Conservation (phyloP, 2,888 invertebrate genomes). For the Agapostemon virescens region DNA sequence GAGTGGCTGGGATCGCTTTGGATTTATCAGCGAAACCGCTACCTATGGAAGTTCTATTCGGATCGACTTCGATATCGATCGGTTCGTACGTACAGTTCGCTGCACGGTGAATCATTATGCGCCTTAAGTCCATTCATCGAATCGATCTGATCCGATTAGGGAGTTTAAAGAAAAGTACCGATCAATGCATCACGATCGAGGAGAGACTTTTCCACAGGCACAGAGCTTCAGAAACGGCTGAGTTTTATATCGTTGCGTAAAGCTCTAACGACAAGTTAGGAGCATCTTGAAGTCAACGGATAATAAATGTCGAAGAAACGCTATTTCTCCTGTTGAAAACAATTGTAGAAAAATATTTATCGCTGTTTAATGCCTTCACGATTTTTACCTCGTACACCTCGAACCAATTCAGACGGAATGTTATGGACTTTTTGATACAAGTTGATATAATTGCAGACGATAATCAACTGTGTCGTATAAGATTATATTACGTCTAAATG, state of each 20-base stretch:
- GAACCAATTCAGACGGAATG: no score
- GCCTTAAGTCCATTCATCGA: conserved; percentile 2
- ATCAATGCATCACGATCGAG: neutral
- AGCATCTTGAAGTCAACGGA: neutral
- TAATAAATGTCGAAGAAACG: neutral
- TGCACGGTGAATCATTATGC: neutral
- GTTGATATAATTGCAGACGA: no score
- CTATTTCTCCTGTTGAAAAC: no score
- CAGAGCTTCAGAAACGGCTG: neutral
- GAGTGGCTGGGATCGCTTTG: neutral
- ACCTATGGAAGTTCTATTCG: neutral
- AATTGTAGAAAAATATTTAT: no score
- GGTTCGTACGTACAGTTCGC: neutral
- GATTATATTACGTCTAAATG: no score
- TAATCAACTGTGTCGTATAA: no score
- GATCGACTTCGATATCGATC: conserved; percentile 11
- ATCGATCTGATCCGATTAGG: neutral
- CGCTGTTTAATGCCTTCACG: no score
- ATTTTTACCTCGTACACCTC: no score
- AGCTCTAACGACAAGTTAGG: neutral
- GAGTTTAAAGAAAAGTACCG: conserved; percentile 6
- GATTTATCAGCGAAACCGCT: conserved; percentile 40
- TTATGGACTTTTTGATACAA: no score
- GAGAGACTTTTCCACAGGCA: neutral
- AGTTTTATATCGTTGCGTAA: no score